Evolutionary conservation across 2,888 invertebrate species (phyloP).

Genomic region (Meandrusa payeni): DNA sequence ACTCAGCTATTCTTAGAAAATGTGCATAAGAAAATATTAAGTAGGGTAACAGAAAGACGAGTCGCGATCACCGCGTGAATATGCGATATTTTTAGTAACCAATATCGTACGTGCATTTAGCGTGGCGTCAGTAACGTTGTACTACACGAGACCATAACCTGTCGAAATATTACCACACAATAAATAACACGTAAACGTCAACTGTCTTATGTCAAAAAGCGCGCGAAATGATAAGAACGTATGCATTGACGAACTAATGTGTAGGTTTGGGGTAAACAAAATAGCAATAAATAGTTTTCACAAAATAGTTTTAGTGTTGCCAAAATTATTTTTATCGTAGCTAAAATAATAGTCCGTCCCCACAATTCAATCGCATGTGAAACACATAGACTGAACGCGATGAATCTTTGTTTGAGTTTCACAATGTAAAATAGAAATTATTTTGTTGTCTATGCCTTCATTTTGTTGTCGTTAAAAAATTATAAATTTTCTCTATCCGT

Average conservation of each 20-base stretch:
- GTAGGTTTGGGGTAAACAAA: background rate
- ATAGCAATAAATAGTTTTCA: conserved; percentile 3
- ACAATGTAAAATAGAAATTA: background rate
- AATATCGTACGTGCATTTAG: conserved; percentile 20
- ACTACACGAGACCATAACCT: conserved; percentile 3
- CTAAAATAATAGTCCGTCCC: conserved; percentile 53
- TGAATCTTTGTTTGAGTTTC: conserved; percentile 4
- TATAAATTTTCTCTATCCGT: too few species aligned
- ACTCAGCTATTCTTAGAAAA: conserved; percentile 44
- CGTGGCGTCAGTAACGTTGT: conserved; percentile 5
- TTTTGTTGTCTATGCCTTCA: background rate
- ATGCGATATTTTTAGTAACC: conserved; percentile 20
- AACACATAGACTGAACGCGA: conserved; percentile 28
- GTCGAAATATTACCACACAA: background rate
- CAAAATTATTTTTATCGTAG: conserved; percentile 28
- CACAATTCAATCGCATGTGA: conserved; percentile 47
- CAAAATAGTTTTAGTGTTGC: conserved; percentile 25
- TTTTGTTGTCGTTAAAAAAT: too few species aligned
- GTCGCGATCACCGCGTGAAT: conserved; percentile 16
- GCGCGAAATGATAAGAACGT: conserved; percentile 7
- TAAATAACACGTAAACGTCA: conserved; percentile 4
- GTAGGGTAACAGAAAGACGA: conserved; percentile 17
- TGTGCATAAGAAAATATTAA: conserved; percentile 23
- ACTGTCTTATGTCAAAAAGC: conserved; percentile 11
- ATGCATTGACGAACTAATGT: background rate